These are phyloP conservation scores for Temnothorax nylanderi DNA, from an alignment of 1,140 invertebrate genomes.

Conservation along the genomic window DNA sequence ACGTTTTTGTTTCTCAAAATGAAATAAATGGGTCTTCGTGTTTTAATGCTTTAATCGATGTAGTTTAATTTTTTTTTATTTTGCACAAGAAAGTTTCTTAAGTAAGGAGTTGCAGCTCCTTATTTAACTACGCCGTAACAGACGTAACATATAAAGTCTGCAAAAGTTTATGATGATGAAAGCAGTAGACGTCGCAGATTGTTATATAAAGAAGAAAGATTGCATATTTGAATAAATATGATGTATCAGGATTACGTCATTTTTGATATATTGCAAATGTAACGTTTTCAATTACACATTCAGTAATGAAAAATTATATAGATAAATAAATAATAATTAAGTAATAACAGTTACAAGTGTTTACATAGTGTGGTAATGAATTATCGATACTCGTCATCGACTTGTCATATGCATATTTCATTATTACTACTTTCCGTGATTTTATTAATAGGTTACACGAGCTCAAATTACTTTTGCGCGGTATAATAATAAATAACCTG, in stretches of 20 bases:
- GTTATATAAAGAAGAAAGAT: neutral
- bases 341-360: neutral
- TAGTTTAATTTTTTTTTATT: neutral
- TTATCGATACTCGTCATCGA: neutral
- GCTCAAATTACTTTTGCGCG: neutral
- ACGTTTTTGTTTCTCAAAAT: conserved; percentile 4
- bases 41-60: neutral
- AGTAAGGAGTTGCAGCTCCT: neutral
- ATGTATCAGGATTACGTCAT: neutral
- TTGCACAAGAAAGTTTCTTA: neutral
- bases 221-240: neutral
- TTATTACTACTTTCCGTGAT: neutral
- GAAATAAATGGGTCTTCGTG: conserved; percentile 5
- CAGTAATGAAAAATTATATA: neutral
- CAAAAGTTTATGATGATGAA: neutral
- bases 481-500: neutral
- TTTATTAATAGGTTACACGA: neutral
- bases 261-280: neutral
- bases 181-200: neutral
- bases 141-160: neutral
- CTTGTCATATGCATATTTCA: neutral
- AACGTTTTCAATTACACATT: neutral
- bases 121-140: neutral
- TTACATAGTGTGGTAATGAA: neutral
- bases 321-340: conserved; percentile 8